Percentiles rank a stretch among this genome's conserved stretches.
Conservation (phyloP, 2,113 vertebrate species). For the Odontophorus gujanensis region DNA sequence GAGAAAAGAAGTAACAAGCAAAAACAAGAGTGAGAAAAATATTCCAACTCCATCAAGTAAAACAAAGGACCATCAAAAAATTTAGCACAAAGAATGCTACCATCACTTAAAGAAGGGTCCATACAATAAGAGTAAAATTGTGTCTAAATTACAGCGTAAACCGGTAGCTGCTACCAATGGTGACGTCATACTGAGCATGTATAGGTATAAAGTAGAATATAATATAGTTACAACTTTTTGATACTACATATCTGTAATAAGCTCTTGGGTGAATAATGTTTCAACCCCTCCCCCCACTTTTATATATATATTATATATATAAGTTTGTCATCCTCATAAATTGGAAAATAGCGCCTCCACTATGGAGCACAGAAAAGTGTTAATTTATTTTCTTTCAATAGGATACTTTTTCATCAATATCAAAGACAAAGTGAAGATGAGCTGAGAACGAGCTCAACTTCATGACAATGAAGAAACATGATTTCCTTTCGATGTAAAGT, state of each 20-base stretch:
- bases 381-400: slow-evolving; percentile 82
- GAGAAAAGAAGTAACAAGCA: slow-evolving; percentile 10
- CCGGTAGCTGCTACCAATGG: slow-evolving; percentile 61
- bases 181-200: slow-evolving; percentile 59
- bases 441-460: slow-evolving; percentile 75
- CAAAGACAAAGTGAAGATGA: slow-evolving; percentile 85
- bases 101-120: slow-evolving; percentile 76
- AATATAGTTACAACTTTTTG: slow-evolving; percentile 65
- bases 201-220: slow-evolving; percentile 65
- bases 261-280: slow-evolving; percentile 73
- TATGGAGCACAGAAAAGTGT: slow-evolving; percentile 76
- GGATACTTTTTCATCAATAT: slow-evolving; percentile 89
- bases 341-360: slow-evolving; percentile 63
- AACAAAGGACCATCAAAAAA: slow-evolving; percentile 68
- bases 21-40: slow-evolving; percentile 49
- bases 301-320: slow-evolving; percentile 71
- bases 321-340: slow-evolving; percentile 66
- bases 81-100: slow-evolving; percentile 74
- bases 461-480: slow-evolving; percentile 69
- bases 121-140: slow-evolving; percentile 64
- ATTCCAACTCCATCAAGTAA: slow-evolving; percentile 71
- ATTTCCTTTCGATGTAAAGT: slow-evolving; percentile 60
- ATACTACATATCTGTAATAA: slow-evolving; percentile 66
- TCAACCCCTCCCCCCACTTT: slow-evolving; percentile 45
- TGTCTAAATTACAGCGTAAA: slow-evolving; percentile 68